Conservation (phyloP, 2,113 vertebrate genomes). For the Rissa tridactyla region DNA sequence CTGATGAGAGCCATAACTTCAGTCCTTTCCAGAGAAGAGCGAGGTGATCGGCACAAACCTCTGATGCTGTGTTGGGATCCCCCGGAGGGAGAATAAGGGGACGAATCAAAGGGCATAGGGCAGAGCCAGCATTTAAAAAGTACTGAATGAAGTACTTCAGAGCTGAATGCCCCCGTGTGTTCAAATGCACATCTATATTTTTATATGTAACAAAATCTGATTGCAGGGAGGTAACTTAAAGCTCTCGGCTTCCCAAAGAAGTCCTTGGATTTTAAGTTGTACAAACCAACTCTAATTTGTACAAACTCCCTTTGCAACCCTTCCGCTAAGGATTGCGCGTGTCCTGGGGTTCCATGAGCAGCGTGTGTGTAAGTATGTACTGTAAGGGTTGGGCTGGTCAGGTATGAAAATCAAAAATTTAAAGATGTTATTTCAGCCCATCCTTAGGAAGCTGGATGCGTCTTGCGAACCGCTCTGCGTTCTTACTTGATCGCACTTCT, state of each 20-base stretch:
- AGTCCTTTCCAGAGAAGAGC: not conserved
- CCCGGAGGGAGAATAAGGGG: not conserved
- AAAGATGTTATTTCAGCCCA: not conserved
- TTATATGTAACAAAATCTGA: not conserved
- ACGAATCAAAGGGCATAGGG: not conserved
- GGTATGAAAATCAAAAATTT: not conserved
- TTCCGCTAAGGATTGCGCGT: not conserved
- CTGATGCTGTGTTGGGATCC: not conserved
- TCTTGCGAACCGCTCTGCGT: not conserved
- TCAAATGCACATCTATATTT: not conserved
- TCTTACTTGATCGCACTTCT: accelerated
- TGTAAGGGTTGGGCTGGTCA: not conserved
- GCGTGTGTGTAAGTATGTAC: not conserved
- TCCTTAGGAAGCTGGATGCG: not conserved
- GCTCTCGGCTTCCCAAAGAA: not conserved
- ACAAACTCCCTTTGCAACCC: not conserved
- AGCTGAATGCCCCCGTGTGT: not conserved
- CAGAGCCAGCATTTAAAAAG: not conserved
- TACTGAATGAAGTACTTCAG: not conserved
- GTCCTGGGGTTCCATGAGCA: not conserved
- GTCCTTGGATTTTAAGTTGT: not conserved
- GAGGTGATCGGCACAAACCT: not conserved
- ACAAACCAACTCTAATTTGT: not conserved
- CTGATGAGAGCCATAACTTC: not conserved
- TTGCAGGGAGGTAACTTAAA: not conserved